These are phyloP conservation scores for Artibeus lituratus DNA, from an alignment of 2,797 vertebrate genomes.

Conservation along the genomic window DNA sequence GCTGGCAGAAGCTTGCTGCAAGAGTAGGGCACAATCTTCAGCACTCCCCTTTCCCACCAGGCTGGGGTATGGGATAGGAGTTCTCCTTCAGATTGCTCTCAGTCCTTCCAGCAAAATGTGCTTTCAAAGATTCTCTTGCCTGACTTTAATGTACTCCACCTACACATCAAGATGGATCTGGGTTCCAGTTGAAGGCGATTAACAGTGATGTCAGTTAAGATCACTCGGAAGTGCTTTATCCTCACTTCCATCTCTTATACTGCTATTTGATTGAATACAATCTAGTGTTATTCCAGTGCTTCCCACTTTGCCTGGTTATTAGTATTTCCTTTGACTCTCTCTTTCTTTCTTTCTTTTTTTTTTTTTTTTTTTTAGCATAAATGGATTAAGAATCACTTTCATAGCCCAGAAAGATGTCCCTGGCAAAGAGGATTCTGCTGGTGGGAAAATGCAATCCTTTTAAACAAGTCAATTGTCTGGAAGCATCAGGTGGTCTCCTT, in stretches of 20 bases:
- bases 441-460: not conserved
- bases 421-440: not conserved
- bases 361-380: not conserved
- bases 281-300: not conserved
- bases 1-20: not conserved
- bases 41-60: not conserved
- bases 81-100: not conserved
- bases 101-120: not conserved
- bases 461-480: not conserved
- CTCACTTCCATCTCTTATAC: not conserved
- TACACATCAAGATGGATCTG: not conserved
- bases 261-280: not conserved
- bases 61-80: not conserved
- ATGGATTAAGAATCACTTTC: not conserved
- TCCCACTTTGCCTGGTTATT: not conserved
- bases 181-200: not conserved
- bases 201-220: not conserved
- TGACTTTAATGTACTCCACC: not conserved
- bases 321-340: slow-evolving; percentile 18
- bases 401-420: not conserved
- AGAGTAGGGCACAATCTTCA: not conserved
- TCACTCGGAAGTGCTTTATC: not conserved
- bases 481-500: not conserved
- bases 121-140: not conserved
- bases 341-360: not conserved